phyloP scores from a whole-genome alignment of 2,888 invertebrate genomes.

The Rotaria sp. region DNA sequence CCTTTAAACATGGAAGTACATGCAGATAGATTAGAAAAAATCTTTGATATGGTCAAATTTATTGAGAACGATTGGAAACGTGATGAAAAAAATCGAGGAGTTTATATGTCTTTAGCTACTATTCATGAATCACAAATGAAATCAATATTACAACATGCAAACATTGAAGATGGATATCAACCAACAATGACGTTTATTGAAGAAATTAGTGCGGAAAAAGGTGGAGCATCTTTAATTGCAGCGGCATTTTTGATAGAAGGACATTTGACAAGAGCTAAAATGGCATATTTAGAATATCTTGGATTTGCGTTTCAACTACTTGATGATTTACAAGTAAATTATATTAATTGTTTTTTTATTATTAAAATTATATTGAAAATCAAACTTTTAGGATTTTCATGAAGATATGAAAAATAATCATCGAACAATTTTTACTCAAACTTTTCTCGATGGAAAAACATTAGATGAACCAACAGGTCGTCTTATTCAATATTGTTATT shows the following conservation, averaged over 20 bases:
- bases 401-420: constrained; percentile 17
- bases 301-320: background rate
- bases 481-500: background rate
- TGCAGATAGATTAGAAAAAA: background rate
- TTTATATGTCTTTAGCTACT: background rate
- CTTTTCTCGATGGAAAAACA: background rate
- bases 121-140: constrained; percentile 21
- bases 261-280: background rate
- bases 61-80: constrained; percentile 12
- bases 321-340: background rate
- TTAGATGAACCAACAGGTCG: constrained; percentile 2
- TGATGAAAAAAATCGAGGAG: background rate
- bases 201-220: constrained; percentile 9
- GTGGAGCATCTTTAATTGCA: constrained; percentile 1
- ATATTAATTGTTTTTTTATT: background rate
- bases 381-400: background rate
- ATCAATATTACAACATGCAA: constrained; percentile 3
- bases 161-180: background rate
- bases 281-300: constrained; percentile 8
- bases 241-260: background rate
- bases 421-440: constrained; percentile 17
- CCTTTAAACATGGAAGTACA: background rate
- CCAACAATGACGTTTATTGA: background rate
- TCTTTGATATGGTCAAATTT: background rate
- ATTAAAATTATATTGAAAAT: no score